phyloP scores from a whole-genome alignment of 2,888 invertebrate genomes.

The Eugnorisma glareosa region DNA sequence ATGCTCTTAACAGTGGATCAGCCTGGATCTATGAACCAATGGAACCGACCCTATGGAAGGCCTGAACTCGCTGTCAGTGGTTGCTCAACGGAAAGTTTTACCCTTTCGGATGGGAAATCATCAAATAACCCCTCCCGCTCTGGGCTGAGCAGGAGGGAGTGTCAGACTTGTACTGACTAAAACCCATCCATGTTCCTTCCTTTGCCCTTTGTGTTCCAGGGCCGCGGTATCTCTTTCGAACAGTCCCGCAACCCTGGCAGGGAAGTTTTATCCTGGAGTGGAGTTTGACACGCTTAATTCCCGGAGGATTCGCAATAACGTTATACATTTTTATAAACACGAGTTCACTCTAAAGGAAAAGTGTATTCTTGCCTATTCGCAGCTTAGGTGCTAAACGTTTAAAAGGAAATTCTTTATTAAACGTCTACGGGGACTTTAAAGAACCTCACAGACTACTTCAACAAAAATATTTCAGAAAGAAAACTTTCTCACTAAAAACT shows the following conservation, averaged over 20 bases:
- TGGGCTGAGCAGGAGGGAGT: too few species aligned
- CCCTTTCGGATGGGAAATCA: too few species aligned
- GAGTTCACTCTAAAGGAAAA: not conserved
- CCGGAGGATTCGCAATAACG: not conserved
- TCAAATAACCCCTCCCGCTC: too few species aligned
- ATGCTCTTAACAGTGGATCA: not conserved
- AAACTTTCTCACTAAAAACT: conserved; percentile 5
- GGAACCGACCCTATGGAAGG: not conserved
- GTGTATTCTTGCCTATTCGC: not conserved
- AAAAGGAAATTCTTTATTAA: not conserved
- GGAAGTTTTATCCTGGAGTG: not conserved
- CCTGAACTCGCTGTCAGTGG: not conserved
- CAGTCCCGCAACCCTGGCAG: too few species aligned
- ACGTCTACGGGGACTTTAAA: not conserved
- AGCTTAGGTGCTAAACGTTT: not conserved
- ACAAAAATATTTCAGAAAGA: not conserved
- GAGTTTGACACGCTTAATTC: not conserved
- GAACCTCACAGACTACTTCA: not conserved
- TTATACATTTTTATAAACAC: not conserved
- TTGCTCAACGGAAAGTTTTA: not conserved
- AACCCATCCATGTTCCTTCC: too few species aligned
- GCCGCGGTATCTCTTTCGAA: too few species aligned
- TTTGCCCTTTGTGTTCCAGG: too few species aligned
- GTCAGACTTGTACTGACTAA: too few species aligned
- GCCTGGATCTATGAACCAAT: not conserved